Base-by-base conservation (phyloP, 2,797 vertebrate species). In the Semaprochilodus insignis region DNA sequence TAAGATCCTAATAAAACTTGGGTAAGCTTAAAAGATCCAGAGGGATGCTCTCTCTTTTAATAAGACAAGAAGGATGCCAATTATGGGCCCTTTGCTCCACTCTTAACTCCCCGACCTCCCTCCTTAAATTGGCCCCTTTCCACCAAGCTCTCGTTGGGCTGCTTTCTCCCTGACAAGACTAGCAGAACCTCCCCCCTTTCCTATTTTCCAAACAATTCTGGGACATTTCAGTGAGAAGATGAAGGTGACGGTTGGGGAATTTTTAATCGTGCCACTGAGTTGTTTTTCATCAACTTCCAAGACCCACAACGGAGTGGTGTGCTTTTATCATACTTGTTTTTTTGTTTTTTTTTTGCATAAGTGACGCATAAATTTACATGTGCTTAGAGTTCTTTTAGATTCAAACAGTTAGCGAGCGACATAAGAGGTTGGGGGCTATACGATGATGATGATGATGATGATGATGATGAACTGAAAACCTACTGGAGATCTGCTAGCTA, bases 31-130 rank as follows among this genome's bases (percentile, higher is more conserved):
- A 70, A 85, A 87, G 89, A 91, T 93, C 89, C 89, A 87, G 88
- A 83, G 86, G 85, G 90, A 87, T 81, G 89, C 88, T 85, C 91
- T 91, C 85, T 80, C 87, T 91, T 91, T 92, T 94, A 95, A 94
- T 93, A 95, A 94, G 93, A 93, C 92, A 91, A 93, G 93, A 94
- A 94, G 91, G 92, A 92, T 93, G 92, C 93, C 94, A 94, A 95
- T 95, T 94, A 94, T 90, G 86, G 90, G 89, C 89, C 92, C 87
- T 92, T 90, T 91, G 91, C 89, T 91, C 85, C 78, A 67, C 83
- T 88, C 82, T 91, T 89, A 90, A 93, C 90, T 94, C 93, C 91
- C 93, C 86, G 87, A 89, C 88, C 91, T 86, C 87, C 91, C 40
- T 83, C 86, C 90, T 93, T 92, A 95, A 94, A 94, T 92, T 92